Evolutionary conservation across 2,797 vertebrate species (phyloP).

Genomic region (Valencia hispanica): DNA sequence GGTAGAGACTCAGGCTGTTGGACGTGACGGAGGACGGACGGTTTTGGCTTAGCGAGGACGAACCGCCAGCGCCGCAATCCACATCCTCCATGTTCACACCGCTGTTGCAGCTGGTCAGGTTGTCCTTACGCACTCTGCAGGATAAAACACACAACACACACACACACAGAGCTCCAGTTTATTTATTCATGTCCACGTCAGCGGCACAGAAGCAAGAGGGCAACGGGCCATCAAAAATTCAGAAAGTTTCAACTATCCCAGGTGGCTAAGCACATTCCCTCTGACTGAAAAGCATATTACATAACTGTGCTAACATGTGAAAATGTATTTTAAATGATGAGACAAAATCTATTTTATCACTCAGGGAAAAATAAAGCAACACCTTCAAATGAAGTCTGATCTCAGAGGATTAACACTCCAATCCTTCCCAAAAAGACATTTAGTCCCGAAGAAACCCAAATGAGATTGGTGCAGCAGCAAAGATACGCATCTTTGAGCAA

Average conservation of each 20-base stretch:
- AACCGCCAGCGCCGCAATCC: slow-evolving; percentile 81
- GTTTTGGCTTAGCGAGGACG: slow-evolving; percentile 76
- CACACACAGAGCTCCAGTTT: slow-evolving; percentile 33
- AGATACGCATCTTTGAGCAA: slow-evolving; percentile 41
- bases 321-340: slow-evolving; percentile 36
- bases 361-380: slow-evolving; percentile 62
- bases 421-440: slow-evolving; percentile 63
- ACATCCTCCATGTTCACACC: slow-evolving; percentile 87
- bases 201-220: slow-evolving; percentile 23
- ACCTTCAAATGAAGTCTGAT: slow-evolving; percentile 37
- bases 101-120: slow-evolving; percentile 87
- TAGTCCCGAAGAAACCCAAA: slow-evolving; percentile 54
- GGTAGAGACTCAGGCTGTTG: slow-evolving; percentile 86
- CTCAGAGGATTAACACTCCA: slow-evolving; percentile 61
- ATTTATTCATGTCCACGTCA: slow-evolving; percentile 51
- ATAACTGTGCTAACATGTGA: slow-evolving; percentile 38
- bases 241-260: slow-evolving; percentile 34
- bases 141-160: slow-evolving; percentile 34
- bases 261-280: slow-evolving; percentile 33
- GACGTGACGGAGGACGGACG: slow-evolving; percentile 84
- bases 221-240: slow-evolving; percentile 50
- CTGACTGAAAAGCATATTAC: slow-evolving; percentile 29
- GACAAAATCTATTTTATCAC: slow-evolving; percentile 21
- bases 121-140: slow-evolving; percentile 92
- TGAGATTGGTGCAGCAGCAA: slow-evolving; percentile 1